Evolutionary conservation across 2,797 vertebrate species (phyloP), one percentile per base, ranked within the genome.

Genomic region (Urophycis tenuis): DNA sequence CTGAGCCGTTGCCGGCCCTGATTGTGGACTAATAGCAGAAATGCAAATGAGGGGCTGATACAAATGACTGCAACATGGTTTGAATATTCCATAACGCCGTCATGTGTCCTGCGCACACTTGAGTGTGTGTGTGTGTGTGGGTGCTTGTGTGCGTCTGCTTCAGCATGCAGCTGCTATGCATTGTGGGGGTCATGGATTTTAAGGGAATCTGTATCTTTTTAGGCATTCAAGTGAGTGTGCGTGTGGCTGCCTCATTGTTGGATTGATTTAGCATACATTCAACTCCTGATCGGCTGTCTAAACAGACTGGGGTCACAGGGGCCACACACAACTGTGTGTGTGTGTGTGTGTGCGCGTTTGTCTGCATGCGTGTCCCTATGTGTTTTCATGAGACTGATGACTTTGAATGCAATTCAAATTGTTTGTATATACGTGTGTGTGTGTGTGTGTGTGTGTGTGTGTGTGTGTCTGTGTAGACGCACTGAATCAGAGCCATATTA

Each of bases 31-130:
- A 78, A 89, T 89, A 84, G 86, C 67, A 89, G 79, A 86, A 83
- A 86, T 87, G 86, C 83, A 84, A 81, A 89, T 88, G 69, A 83
- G 69, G 15, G 75, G 83, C 77, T 17, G 81, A 82, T 85, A 83
- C 84, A 84, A 90, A 92, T 88, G 89, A 86, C 74, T 88, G 89
- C 88, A 85, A 82, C 83, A 81, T 45, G 25, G 76, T 88, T 90
- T 92, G 88, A 94, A 94, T 92, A 93, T 92, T 89, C 77, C 85
- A 92, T 91, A 49, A 41, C 31, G 36, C 31, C 71, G 74, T 49
- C 10, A 74, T 45, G 70, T 71, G 45, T 74, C n/a, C 36, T 81
- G 15, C 77, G 74, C 35, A 3, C 9, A 14, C 10, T 12, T 41
- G 12, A 1, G 71, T 10, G 31, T 35, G 17, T 3, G 32, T 19